Evolutionary conservation across 2,888 invertebrate species (phyloP), one percentile per base, ranked within the genome.

Genomic region (Patella pellucida): DNA sequence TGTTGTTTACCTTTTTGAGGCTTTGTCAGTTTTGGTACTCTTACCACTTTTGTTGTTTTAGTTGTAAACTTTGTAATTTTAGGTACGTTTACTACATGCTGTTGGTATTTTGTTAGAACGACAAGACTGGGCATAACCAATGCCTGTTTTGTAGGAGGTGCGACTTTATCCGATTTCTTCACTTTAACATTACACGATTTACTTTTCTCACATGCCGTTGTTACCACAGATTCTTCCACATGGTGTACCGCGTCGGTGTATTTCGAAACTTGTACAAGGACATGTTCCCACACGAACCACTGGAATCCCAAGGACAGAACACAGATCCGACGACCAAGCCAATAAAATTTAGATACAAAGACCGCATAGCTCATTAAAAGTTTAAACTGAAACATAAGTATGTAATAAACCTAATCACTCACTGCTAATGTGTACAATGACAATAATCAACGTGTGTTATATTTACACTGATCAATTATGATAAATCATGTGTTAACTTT

Each of bases 291-390:
- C 74, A 51, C 23, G 52, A 69, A n/a, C 15, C 68, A 69, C 41
- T 74, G 74, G 19, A 74, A 54, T 16, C 69, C 56, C 3, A 74
- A 56, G 5, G 74, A 54, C 19, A 69, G 16, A 56, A 69, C 9
- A 74, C 41, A 50, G 70, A 69, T 11, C 41, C 19, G 9, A 69
- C 31, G 15, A 68, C 56, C 16, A 74, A 27, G 7, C 52, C 19
- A 31, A 74, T 41, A 69, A 69, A 74, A 69, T 56, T 74, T 31
- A 41, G 27, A 69, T 74, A 74, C 27, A 74, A 69, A 5, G 74
- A 54, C 69, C 19, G 16, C 74, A 74, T 69, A 50, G 54, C 56
- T 41, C 31, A 56, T 52, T 31, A 62, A 23, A 62, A 62, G 7
- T 41, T 9, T 41, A 41, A 41, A 41, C 41, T 41, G 41, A 9